Conservation (phyloP, 2,888 invertebrate species). For the Dendrolimus houi region DNA sequence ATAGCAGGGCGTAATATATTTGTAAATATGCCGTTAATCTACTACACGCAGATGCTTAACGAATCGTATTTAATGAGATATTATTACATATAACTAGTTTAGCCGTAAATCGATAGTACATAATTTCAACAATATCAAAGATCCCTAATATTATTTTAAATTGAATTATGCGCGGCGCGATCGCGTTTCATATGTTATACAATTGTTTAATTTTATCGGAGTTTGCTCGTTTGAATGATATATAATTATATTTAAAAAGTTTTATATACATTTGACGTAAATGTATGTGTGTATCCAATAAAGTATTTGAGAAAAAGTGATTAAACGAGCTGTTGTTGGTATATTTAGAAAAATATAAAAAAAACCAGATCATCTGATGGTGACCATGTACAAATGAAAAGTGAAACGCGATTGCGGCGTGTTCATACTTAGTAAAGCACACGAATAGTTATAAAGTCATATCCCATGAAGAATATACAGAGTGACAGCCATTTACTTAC, state of each 20-base stretch:
- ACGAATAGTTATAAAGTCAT: slow-evolving; percentile 43
- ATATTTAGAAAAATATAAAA: slow-evolving; percentile 73
- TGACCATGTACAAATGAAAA: slow-evolving; percentile 80
- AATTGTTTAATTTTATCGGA: slow-evolving; percentile 73
- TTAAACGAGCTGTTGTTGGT: slow-evolving; percentile 71
- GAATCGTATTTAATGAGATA: slow-evolving; percentile 46
- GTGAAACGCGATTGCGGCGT: slow-evolving; percentile 54
- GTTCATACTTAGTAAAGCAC: slow-evolving; percentile 39
- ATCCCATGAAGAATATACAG: slow-evolving; percentile 50
- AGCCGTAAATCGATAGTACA: slow-evolving; percentile 70
- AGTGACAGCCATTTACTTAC: slow-evolving; percentile 55
- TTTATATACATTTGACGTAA: slow-evolving; percentile 57
- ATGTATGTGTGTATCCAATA: slow-evolving; percentile 50
- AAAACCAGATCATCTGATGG: slow-evolving; percentile 82
- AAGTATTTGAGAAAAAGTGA: slow-evolving; percentile 47
- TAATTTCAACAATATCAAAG: slow-evolving; percentile 70
- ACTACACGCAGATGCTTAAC: slow-evolving; percentile 57
- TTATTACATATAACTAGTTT: slow-evolving; percentile 58
- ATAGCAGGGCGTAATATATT: slow-evolving; percentile 35
- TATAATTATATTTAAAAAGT: slow-evolving; percentile 72
- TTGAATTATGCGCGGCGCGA: slow-evolving; percentile 46
- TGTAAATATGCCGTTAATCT: slow-evolving; percentile 52
- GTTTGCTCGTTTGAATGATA: slow-evolving; percentile 71
- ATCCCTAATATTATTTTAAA: slow-evolving; percentile 17
- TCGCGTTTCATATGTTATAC: slow-evolving; percentile 69